phyloP scores from a whole-genome alignment of 2,888 invertebrate species.

The Calliscelio sp. region DNA sequence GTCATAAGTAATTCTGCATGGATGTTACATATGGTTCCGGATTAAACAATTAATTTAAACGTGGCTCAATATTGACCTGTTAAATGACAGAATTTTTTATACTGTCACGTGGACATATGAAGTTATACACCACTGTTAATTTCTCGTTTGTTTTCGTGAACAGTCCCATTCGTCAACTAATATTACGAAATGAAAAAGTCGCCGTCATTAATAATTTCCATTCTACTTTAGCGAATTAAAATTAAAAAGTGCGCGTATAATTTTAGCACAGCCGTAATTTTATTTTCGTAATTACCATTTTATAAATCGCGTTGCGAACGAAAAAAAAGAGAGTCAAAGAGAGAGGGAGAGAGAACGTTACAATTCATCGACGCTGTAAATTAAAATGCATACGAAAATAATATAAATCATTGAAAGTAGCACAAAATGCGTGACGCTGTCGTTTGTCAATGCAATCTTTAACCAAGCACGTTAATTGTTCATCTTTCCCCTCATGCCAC shows the following conservation, averaged over 20 bases:
- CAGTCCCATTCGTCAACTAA: constrained; percentile 22
- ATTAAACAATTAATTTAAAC: constrained; percentile 1
- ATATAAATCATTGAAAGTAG: constrained; percentile 57
- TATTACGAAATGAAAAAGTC: constrained; percentile 16
- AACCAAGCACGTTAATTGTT: constrained; percentile 67
- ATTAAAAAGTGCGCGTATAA: constrained; percentile 1
- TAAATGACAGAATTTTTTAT: constrained; percentile 9
- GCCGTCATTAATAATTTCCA: constrained; percentile 21
- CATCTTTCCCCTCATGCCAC: constrained; percentile 55
- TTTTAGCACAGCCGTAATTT: constrained; percentile 5
- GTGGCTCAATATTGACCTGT: constrained; percentile 2
- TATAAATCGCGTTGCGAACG: not conserved
- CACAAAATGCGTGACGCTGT: constrained; percentile 45
- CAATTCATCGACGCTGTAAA: constrained; percentile 36
- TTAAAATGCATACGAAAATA: constrained; percentile 35
- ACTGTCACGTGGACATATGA: constrained; percentile 3
- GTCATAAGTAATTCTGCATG: too few relatives aligned
- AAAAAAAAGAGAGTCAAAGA: constrained; percentile 15
- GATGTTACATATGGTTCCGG: too few relatives aligned
- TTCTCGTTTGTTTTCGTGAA: constrained; percentile 21
- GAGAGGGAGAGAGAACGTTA: not conserved
- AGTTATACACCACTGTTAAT: constrained; percentile 28
- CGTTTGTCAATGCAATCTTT: constrained; percentile 66
- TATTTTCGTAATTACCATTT: constrained; percentile 26
- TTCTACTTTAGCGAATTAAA: constrained; percentile 1